phyloP scores from a whole-genome alignment of 64 coral and sea anemone species.

The Dendronephthya gigantea region DNA sequence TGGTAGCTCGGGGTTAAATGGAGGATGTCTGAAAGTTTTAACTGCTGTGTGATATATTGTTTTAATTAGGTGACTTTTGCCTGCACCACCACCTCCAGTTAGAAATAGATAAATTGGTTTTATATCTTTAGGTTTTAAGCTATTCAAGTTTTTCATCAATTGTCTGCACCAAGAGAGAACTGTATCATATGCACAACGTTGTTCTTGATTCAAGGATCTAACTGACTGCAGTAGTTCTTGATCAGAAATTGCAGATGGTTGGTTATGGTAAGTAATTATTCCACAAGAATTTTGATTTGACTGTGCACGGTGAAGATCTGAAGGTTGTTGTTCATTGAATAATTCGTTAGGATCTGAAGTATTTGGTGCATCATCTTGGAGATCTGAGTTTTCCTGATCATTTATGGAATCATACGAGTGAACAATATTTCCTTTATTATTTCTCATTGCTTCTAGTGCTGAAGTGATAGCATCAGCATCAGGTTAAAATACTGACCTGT shows the following conservation, averaged over 20 bases:
- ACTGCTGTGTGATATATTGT: slow-evolving; percentile 44
- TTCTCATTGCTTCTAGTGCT: background rate
- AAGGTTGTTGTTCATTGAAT: slow-evolving; percentile 24
- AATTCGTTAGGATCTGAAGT: background rate
- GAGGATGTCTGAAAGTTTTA: slow-evolving; percentile 23
- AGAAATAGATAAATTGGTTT: slow-evolving; percentile 42
- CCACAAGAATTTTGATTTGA: background rate
- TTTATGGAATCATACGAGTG: background rate
- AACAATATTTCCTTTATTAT: background rate
- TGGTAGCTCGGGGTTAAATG: slow-evolving; percentile 23
- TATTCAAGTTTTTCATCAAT: slow-evolving; percentile 26
- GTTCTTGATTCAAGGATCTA: slow-evolving; percentile 28
- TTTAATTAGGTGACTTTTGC: slow-evolving; percentile 43
- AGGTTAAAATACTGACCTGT: background rate
- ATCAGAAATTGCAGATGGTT: slow-evolving; percentile 43
- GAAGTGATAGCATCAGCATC: background rate
- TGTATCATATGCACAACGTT: slow-evolving; percentile 33
- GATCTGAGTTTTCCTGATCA: background rate
- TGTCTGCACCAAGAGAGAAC: slow-evolving; percentile 33
- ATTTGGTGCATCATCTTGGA: background rate
- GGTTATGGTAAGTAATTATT: slow-evolving; percentile 24
- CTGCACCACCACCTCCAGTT: slow-evolving; percentile 29
- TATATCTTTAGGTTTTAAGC: slow-evolving; percentile 23
- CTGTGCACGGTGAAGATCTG: slow-evolving; percentile 23
- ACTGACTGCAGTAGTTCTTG: slow-evolving; percentile 16